These are phyloP conservation scores for Alviniconcha strummeri DNA, from an alignment of 2,888 invertebrate genomes.

Conservation along the genomic window DNA sequence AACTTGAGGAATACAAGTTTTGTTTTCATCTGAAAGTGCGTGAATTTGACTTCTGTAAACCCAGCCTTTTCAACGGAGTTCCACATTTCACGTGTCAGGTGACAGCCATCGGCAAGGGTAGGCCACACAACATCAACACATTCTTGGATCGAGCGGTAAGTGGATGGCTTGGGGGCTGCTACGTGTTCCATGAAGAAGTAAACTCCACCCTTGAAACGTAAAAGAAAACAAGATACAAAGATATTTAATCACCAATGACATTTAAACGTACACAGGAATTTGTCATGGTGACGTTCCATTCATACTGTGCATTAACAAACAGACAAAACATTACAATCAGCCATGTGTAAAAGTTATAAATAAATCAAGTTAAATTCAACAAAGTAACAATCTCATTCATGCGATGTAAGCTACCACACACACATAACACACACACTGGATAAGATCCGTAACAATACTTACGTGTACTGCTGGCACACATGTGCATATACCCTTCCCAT, in stretches of 20 bases:
- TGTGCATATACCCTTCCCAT: no score
- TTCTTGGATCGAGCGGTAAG: slow-evolving; percentile 47
- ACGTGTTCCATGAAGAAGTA: slow-evolving; percentile 65
- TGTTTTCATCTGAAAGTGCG: slow-evolving; percentile 35
- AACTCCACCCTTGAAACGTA: slow-evolving; percentile 54
- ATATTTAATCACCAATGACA: not conserved
- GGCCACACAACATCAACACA: slow-evolving; percentile 51
- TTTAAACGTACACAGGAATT: no score
- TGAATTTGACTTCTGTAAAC: slow-evolving; percentile 46
- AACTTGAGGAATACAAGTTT: slow-evolving; percentile 25
- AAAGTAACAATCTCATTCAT: no score
- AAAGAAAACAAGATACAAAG: not conserved
- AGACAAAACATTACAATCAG: no score
- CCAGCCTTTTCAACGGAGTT: slow-evolving; percentile 47
- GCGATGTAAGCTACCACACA: no score
- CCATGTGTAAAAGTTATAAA: no score
- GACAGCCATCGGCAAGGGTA: slow-evolving; percentile 50
- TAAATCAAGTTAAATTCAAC: no score
- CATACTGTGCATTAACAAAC: no score
- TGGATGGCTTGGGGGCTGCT: slow-evolving; percentile 47
- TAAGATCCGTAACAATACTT: no score
- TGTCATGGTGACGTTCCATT: no score
- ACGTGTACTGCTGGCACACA: no score
- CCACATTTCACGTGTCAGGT: slow-evolving; percentile 51
- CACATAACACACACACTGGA: no score